Evolutionary conservation across 2,888 invertebrate species (phyloP).

Genomic region (Arge pagana): DNA sequence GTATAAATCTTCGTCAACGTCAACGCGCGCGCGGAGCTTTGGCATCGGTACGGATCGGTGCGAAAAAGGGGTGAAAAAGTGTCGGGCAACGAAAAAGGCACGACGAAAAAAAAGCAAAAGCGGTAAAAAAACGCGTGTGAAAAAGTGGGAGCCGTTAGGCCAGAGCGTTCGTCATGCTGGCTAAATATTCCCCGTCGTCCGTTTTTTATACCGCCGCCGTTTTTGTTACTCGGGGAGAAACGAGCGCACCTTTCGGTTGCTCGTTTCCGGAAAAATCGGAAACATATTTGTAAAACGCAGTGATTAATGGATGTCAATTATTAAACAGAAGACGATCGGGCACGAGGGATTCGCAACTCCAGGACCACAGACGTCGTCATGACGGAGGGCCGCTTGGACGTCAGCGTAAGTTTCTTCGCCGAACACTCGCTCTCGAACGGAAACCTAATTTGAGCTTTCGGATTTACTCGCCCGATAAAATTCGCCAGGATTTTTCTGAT

Average conservation of each 20-base stretch:
- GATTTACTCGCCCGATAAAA: too few species aligned
- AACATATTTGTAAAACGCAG: not conserved
- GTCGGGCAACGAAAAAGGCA: not conserved
- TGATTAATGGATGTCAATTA: not conserved
- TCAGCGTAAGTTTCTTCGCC: conserved; percentile 14
- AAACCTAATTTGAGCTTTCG: conserved; percentile 1
- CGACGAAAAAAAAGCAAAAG: not conserved
- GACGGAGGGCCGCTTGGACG: conserved; percentile 16
- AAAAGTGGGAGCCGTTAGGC: not conserved
- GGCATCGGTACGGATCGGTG: not conserved
- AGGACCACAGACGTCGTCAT: not conserved
- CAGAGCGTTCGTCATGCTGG: not conserved
- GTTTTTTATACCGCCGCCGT: not conserved
- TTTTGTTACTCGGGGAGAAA: not conserved
- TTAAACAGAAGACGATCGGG: not conserved
- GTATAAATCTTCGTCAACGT: not conserved
- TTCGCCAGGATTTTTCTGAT: not conserved
- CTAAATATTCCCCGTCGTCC: not conserved
- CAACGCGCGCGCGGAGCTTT: not conserved
- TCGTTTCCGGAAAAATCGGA: not conserved
- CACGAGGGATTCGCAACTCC: not conserved
- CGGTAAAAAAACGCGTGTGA: not conserved
- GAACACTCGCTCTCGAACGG: conserved; percentile 3
- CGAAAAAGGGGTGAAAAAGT: not conserved
- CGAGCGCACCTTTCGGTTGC: not conserved